Base-by-base conservation (phyloP, 2,888 invertebrate species). In the Lasioglossum leucozonium region DNA sequence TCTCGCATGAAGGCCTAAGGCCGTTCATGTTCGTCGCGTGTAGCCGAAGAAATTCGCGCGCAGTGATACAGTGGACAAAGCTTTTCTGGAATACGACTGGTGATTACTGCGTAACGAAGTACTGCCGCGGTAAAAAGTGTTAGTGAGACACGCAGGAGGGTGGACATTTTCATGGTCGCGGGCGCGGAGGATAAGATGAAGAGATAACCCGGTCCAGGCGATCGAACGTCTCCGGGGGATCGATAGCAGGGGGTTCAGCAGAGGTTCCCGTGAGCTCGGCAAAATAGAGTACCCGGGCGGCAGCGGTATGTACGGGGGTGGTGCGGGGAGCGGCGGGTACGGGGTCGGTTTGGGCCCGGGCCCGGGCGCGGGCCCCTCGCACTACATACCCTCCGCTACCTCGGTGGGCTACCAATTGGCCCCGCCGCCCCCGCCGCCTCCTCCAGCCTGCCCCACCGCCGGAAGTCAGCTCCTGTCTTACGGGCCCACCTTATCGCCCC, bases 251-350 rank as follows among this genome's bases (percentile, higher is more conserved):
- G 58, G 47, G 40, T 77, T 37, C 30, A 51, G 13, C 51, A 55
- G 26, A 62, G 44, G 72, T 5, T 51, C 65, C 42, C 72, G 26
- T 79, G 81, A 87, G 77, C 67, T 87, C 90, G 90, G 79, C 94
- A 94, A 94, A 91, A 94, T 94, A 94, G 94, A 94, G 93, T 94
- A 94, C 90, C 93, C 94, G 81, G 93, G 93, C 75, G 92, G 91
- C 73, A 93, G 91, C 83, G 93, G 92, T 82, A 94, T 94, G 94
- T 94, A 94, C 93, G 94, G 94, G 87, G 94, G 93, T 86, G 93
- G 94, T 85, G 87, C 94, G 90, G 94, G 93, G 58, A 91, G 93
- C 86, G 89, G 93, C 72, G 94, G 93, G 72, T 94, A 94, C 84
- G 94, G 93, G 87, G 92, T 94, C 81, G 94, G 94, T 88, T 88